Base-by-base conservation (phyloP, 2,797 vertebrate species). In the Eulemur mongoz region DNA sequence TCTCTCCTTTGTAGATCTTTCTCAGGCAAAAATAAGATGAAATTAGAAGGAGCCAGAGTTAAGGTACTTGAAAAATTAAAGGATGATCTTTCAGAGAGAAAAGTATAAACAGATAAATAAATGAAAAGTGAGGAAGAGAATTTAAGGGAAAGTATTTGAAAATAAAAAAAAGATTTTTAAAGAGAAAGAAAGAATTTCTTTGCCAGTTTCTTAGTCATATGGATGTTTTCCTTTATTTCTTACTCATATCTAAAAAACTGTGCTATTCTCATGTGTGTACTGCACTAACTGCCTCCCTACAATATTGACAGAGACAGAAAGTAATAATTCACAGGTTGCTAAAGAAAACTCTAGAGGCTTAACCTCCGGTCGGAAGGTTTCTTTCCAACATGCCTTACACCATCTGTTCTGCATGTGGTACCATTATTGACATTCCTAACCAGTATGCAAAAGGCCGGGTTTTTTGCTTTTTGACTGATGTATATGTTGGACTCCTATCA, bases 391-490 rank as follows among this genome's bases (percentile, higher is more conserved):
- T 73, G 69, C 6, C 22, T 92, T 54, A 79, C 4, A 72, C 93
- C 90, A 92, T 91, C 81, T 97, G 79, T 91, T 95, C 79, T 67
- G 35, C 67, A 50, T 65, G 54, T 72, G 86, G 54, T 92, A 82
- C 61, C 73, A 54, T 80, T 59, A 83, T 30, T 89, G 67, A 73
- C 70, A 95, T 89, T 52, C 73, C 32, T 52, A 70, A 59, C 15
- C 52, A 93, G 82, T 63, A 86, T 30, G 35, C 50, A 75, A 92
- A 97, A 92, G 92, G 40, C 61, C n/a, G n/a, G 79, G 50, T 63
- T 89, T 93, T 63, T 25, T 85, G 48, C 81, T 82, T 79, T 89
- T 76, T 93, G 91, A 95, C 82, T 87, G 50, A 96, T 94, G 69
- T 67, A 4, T 93, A 76, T 38, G 52, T 91, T 87, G 59, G 45